Percentiles rank a stretch among this genome's conserved stretches.
Evolutionary conservation across 2,113 vertebrate species (phyloP).

Genomic region (Charadrius vociferus): DNA sequence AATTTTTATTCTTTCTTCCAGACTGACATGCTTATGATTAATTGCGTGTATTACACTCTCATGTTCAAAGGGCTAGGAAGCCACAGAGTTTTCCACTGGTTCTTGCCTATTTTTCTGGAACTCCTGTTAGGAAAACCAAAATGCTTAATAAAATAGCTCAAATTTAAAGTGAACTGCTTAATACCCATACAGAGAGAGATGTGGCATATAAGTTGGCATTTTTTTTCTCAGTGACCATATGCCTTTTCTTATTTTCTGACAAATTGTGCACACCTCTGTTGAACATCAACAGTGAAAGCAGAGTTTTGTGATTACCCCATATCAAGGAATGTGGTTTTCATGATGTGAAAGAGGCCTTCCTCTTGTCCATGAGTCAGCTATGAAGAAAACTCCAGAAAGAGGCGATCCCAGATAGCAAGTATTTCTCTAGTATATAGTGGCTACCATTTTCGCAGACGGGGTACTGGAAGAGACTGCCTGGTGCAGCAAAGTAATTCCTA

Average conservation of each 20-base stretch:
- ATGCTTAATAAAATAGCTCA: not conserved
- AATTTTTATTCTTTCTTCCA: not conserved
- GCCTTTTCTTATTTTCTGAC: not conserved
- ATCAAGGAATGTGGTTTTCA: not conserved
- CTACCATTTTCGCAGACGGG: not conserved
- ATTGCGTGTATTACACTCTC: not conserved
- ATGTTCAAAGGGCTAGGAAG: not conserved
- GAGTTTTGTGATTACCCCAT: not conserved
- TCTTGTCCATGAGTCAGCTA: not conserved
- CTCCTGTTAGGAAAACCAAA: not conserved
- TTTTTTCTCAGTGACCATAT: not conserved
- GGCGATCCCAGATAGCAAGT: not conserved
- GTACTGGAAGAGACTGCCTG: not conserved
- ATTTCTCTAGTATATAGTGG: not conserved
- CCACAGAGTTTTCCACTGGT: constrained; percentile 1
- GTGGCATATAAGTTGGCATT: not conserved
- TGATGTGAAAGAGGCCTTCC: not conserved
- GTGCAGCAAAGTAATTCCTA: not conserved
- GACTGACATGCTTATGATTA: not conserved
- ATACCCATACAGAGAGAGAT: not conserved
- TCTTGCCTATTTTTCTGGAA: not conserved
- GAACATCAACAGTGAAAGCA: not conserved
- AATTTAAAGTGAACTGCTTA: not conserved
- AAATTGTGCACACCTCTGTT: not conserved
- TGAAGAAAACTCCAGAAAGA: not conserved